phyloP scores from a whole-genome alignment of 2,888 invertebrate species.

The Mythimna vitellina region DNA sequence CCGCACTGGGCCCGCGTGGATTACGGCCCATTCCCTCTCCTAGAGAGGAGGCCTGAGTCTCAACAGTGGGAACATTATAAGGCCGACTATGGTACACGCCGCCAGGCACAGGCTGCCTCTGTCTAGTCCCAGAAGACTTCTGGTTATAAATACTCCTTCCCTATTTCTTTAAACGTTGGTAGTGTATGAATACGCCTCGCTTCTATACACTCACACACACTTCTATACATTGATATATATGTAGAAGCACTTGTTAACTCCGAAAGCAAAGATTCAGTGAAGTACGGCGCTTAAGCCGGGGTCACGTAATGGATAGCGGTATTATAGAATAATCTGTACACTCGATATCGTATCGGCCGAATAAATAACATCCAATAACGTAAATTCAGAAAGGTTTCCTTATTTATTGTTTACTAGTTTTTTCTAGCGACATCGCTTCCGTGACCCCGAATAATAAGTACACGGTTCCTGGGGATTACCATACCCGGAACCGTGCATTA shows the following conservation, averaged over 20 bases:
- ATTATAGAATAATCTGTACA: constrained; percentile 16
- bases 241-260: constrained; percentile 13
- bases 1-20: too few species aligned
- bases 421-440: neutral
- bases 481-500: neutral
- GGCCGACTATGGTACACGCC: too few species aligned
- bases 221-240: neutral
- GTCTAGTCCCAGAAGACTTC: too few species aligned
- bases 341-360: constrained; percentile 8
- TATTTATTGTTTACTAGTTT: neutral
- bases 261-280: constrained; percentile 25
- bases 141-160: too few species aligned
- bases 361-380: constrained; percentile 22
- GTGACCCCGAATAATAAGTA: neutral
- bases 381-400: constrained; percentile 1
- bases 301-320: constrained; percentile 45
- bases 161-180: too few species aligned
- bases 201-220: too few species aligned
- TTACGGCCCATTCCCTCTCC: too few species aligned
- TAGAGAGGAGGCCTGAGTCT: too few species aligned
- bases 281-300: constrained; percentile 32
- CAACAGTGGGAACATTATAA: too few species aligned
- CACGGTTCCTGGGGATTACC: too few species aligned
- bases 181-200: too few species aligned
- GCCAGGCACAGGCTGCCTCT: too few species aligned